Evolutionary conservation across 2,797 vertebrate species (phyloP), one percentile per base, ranked within the genome.

Genomic region (Urophycis tenuis): DNA sequence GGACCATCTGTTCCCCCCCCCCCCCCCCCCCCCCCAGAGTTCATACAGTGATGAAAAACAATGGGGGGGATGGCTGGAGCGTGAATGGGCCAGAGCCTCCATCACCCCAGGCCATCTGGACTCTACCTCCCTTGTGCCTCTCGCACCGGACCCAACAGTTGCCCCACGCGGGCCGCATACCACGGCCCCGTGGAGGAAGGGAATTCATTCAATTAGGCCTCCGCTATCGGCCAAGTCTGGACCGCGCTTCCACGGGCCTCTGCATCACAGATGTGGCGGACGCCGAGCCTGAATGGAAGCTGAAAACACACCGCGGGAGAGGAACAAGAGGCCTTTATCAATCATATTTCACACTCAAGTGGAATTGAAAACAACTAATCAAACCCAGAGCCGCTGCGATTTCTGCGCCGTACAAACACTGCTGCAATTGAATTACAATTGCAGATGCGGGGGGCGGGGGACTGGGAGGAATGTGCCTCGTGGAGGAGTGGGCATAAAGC

Each of bases 1-100:
- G 75, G 71, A 84, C 85, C 87, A 89, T 86, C 85, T 79, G 88
- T 86, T 85, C 12, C 80, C 84, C 34, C 78, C n/a, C n/a, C n/a
- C n/a, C n/a, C n/a, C n/a, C n/a, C n/a, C n/a, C n/a, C n/a, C n/a
- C n/a, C n/a, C n/a, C n/a, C n/a, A n/a, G n/a, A 75, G 80, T 76
- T 32, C 39, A 3, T 10, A 72, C 79, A 74, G 75, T 72, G 79
- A 71, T 14, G 10, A n/a, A 15, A 80, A 87, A 91, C 89, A 91
- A 89, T 75, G 82, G 81, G 70, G 70, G 74, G 22, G 74, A 71
- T 79, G 69, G 60, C 49, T 83, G 85, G 77, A 82, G 85, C 84
- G 84, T 81, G 82, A 88, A 86, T 69, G 70, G 78, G 19, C 78
- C 83, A 3, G 41, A 78, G 78, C 80, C 74, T 32, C 74, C 19